Evolutionary conservation across 2,113 vertebrate species (phyloP).

Genomic region (Pandion haliaetus): DNA sequence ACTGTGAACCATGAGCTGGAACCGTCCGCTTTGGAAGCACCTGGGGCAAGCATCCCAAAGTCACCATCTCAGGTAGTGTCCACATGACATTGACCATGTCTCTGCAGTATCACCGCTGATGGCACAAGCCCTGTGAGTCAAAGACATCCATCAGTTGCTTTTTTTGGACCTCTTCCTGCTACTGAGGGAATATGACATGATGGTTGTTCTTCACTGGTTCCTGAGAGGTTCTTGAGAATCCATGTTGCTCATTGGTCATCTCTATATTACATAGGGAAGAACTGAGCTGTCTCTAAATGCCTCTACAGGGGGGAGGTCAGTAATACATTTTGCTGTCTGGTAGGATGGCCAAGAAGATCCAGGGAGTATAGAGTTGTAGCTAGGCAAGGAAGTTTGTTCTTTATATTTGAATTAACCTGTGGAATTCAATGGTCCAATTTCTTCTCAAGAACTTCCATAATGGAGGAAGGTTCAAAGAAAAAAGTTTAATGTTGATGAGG

Average conservation of each 20-base stretch:
- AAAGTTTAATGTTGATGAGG: background rate
- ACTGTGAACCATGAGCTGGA: slow-evolving; percentile 85
- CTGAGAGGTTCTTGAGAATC: background rate
- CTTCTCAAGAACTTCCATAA: background rate
- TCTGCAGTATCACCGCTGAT: background rate
- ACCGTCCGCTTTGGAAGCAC: slow-evolving; percentile 69
- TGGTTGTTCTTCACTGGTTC: background rate
- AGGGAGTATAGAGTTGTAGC: background rate
- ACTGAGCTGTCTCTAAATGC: background rate
- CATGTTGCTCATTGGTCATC: background rate
- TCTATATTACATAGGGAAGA: background rate
- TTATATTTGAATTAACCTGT: background rate
- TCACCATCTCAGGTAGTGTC: slow-evolving; percentile 92
- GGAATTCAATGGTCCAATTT: background rate
- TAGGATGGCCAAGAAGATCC: background rate
- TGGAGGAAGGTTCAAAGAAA: background rate
- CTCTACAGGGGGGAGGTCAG: background rate
- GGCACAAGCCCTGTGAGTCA: background rate
- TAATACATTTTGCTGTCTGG: background rate
- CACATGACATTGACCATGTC: background rate
- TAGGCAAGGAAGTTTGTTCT: background rate
- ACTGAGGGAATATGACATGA: background rate
- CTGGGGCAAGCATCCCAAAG: slow-evolving; percentile 88
- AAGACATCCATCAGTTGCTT: background rate
- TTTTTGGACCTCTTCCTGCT: background rate